phyloP scores from a whole-genome alignment of 2,113 vertebrate genomes.

The Leucoraja erinaceus region DNA sequence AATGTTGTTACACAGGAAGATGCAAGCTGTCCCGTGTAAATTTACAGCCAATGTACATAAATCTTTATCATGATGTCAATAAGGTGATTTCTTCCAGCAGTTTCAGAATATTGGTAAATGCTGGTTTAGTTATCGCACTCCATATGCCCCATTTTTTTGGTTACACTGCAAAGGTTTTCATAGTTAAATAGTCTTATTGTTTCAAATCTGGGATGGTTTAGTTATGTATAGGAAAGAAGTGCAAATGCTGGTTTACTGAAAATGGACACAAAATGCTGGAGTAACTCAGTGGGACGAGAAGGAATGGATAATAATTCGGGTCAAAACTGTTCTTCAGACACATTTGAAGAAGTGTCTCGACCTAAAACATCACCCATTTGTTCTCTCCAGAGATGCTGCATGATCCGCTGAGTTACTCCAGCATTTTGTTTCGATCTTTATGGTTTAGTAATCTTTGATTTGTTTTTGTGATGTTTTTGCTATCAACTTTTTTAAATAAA shows the following conservation, averaged over 20 bases:
- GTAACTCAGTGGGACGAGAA: too few relatives aligned
- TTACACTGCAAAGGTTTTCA: not conserved
- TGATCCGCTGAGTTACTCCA: too few relatives aligned
- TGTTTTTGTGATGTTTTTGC: not conserved
- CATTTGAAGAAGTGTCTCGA: too few relatives aligned
- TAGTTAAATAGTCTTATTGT: not conserved
- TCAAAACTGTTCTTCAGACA: too few relatives aligned
- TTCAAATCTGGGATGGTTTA: not conserved
- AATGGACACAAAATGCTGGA: too few relatives aligned
- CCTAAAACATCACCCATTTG: too few relatives aligned
- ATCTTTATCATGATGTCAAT: not conserved
- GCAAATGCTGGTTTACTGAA: too few relatives aligned
- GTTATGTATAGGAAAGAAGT: too few relatives aligned
- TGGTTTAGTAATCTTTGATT: not conserved
- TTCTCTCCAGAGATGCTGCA: too few relatives aligned
- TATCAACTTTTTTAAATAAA: not conserved
- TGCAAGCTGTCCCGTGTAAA: slow-evolving; percentile 19
- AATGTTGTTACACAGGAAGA: slow-evolving; percentile 36
- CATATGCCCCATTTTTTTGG: not conserved
- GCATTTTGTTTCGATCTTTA: too few relatives aligned
- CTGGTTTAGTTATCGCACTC: slow-evolving; percentile 12
- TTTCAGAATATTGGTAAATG: slow-evolving; percentile 25
- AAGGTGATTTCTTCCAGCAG: slow-evolving; percentile 15
- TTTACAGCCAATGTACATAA: slow-evolving; percentile 20
- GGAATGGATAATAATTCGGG: too few relatives aligned